Evolutionary conservation across 2,797 vertebrate species (phyloP).

Genomic region (Botia almorhae): DNA sequence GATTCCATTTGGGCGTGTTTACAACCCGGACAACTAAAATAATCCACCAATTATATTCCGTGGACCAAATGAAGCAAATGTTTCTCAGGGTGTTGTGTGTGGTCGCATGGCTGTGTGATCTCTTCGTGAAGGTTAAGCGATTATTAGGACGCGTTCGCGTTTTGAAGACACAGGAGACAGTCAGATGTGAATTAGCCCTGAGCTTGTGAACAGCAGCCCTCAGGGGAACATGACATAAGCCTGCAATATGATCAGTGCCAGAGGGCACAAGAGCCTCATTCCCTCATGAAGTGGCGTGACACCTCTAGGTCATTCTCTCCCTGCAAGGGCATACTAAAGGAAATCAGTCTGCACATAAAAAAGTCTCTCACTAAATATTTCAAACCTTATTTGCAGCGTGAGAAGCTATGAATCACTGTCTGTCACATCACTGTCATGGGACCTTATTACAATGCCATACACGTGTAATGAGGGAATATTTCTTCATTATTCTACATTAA

Average conservation of each 20-base stretch:
- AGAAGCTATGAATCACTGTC: slow-evolving; percentile 17
- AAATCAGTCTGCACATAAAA: neutral
- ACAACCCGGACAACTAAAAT: too few species aligned
- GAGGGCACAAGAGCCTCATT: slow-evolving; percentile 30
- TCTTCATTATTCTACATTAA: neutral
- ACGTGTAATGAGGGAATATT: neutral
- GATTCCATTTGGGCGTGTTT: too few species aligned
- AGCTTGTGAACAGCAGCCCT: slow-evolving; percentile 22
- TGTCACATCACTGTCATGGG: slow-evolving; percentile 19
- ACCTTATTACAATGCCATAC: neutral
- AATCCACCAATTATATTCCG: too few species aligned
- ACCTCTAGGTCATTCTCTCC: slow-evolving; percentile 31
- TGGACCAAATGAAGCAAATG: slow-evolving; percentile 9
- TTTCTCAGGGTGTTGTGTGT: slow-evolving; percentile 32
- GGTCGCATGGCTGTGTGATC: slow-evolving; percentile 33
- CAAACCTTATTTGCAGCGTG: slow-evolving; percentile 1
- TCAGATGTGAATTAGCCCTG: slow-evolving; percentile 38
- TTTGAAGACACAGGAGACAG: slow-evolving; percentile 29
- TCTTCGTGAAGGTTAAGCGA: slow-evolving; percentile 34
- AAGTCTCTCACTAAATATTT: slow-evolving; percentile 25
- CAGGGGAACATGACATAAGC: slow-evolving; percentile 40
- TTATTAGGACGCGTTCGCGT: slow-evolving; percentile 28
- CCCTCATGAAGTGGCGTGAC: slow-evolving; percentile 23
- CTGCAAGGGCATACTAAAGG: slow-evolving; percentile 29
- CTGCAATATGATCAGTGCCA: slow-evolving; percentile 40